Evolutionary conservation across 2,888 invertebrate species (phyloP).

Genomic region (Chrysomela aeneicollis): DNA sequence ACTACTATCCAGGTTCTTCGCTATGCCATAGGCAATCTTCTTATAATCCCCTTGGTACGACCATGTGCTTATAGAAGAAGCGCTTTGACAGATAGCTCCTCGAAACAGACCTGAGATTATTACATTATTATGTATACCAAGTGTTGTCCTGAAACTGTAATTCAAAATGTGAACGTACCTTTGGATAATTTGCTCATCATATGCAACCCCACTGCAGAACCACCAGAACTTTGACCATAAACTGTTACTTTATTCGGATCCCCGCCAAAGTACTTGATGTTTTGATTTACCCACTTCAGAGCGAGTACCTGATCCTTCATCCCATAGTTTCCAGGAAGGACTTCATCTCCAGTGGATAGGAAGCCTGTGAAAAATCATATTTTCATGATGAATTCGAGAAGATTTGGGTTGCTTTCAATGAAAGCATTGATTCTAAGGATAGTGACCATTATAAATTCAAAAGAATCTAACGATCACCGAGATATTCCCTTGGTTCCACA

Average conservation of each 20-base stretch:
- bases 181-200: conserved; percentile 21
- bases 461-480: no score
- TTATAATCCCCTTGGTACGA: conserved; percentile 47
- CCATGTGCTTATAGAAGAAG: conserved; percentile 50
- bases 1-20: conserved; percentile 38
- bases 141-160: no score
- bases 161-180: conserved; percentile 17
- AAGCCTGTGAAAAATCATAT: conserved; percentile 69
- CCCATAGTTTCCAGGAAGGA: conserved; percentile 74
- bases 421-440: no score
- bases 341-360: conserved; percentile 74
- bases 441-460: no score
- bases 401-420: no score
- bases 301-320: conserved; percentile 77
- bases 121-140: no score
- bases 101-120: conserved; percentile 43
- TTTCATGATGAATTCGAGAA: no score
- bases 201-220: conserved; percentile 57
- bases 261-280: conserved; percentile 75
- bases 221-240: conserved; percentile 76
- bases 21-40: conserved; percentile 38
- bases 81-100: conserved; percentile 50
- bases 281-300: conserved; percentile 72
- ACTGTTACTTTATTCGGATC: conserved; percentile 73
- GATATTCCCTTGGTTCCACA: no score